Base-by-base conservation (phyloP, 2,888 invertebrate genomes). In the Anthrax anthrax region DNA sequence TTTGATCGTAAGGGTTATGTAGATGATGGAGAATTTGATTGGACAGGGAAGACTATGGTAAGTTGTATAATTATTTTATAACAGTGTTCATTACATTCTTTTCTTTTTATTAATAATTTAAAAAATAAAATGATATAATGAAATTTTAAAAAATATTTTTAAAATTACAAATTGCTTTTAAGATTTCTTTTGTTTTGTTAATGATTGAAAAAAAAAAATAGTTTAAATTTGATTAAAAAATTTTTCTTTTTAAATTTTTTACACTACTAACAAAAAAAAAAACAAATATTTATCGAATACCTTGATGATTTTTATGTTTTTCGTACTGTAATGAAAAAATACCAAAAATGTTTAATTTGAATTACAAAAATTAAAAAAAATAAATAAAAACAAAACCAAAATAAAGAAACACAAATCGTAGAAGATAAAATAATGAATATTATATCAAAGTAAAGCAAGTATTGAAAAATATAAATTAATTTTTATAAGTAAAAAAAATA, bases 21-120 rank as follows among this genome's bases (percentile, higher is more conserved):
- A 58, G 86, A 89, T 70, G 91, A 92, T 71, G 87, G 86, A 57
- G 88, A 90, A 69, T 92, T 90, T 71, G 92, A 92, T 73, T 92
- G 92, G 92, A 88, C 90, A 70, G 91, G 90, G 71, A 89, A 88
- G 70, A 76, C 78, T 50, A 77, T 78, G 78, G 78, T 78, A 61
- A 32, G 29, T 32, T 32, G 3, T 12, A 32, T 27, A 27, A n/a
- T n/a, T n/a, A n/a, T n/a, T n/a, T n/a, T n/a, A n/a, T n/a, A n/a
- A n/a, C n/a, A n/a, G n/a, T n/a, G n/a, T n/a, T n/a, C n/a, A n/a
- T 10, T 32, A 12, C 12, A 32, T 32, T 32, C 2, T 32, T 12
- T 12, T 32, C 3, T 5, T 32, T 32, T 29, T 12, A 29, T 29
- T 32, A 12, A 23, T 6, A 32, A 32, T 32, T 32, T 32, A 12